A percentile compares a stretch with the other conserved stretches of the same genome.
phyloP scores from a whole-genome alignment of 2,888 invertebrate genomes.

The Lepidochitona cinerea region DNA sequence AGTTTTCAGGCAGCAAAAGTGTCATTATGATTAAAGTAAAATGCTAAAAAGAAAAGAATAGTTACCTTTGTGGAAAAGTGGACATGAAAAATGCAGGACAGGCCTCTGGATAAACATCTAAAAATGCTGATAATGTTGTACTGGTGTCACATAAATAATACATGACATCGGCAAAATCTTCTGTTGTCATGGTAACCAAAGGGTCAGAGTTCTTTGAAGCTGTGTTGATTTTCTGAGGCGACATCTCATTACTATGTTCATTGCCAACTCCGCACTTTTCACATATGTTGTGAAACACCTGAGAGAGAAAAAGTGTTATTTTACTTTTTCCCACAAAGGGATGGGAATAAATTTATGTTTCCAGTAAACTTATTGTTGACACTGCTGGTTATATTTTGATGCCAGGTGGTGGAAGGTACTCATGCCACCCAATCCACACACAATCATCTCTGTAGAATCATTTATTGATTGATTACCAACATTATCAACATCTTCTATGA shows the following conservation, averaged over 20 bases:
- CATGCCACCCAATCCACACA: too few relatives aligned
- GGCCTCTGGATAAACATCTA: slow-evolving; percentile 79
- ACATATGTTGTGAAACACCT: slow-evolving; percentile 70
- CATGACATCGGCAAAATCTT: slow-evolving; percentile 77
- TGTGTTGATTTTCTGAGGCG: slow-evolving; percentile 53
- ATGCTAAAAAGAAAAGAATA: too few relatives aligned
- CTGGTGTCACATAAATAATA: slow-evolving; percentile 81
- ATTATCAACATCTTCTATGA: too few relatives aligned
- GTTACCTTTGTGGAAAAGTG: slow-evolving; percentile 68
- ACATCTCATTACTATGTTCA: slow-evolving; percentile 17
- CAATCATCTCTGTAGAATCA: too few relatives aligned
- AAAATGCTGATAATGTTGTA: slow-evolving; percentile 79
- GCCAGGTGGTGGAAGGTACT: too few relatives aligned
- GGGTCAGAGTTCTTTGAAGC: slow-evolving; percentile 12
- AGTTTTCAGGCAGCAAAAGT: too few relatives aligned
- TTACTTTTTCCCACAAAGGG: too few relatives aligned
- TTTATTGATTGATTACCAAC: too few relatives aligned
- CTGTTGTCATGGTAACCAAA: slow-evolving; percentile 52
- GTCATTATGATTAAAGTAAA: too few relatives aligned
- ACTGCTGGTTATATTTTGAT: too few relatives aligned
- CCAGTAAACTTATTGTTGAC: too few relatives aligned
- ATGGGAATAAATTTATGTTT: too few relatives aligned
- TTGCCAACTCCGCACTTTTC: slow-evolving; percentile 54
- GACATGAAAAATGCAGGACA: slow-evolving; percentile 75
- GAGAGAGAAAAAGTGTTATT: slow-evolving; percentile 14